These are phyloP conservation scores for Blennius ocellaris DNA, from an alignment of 2,113 vertebrate genomes.

Conservation along the genomic window DNA sequence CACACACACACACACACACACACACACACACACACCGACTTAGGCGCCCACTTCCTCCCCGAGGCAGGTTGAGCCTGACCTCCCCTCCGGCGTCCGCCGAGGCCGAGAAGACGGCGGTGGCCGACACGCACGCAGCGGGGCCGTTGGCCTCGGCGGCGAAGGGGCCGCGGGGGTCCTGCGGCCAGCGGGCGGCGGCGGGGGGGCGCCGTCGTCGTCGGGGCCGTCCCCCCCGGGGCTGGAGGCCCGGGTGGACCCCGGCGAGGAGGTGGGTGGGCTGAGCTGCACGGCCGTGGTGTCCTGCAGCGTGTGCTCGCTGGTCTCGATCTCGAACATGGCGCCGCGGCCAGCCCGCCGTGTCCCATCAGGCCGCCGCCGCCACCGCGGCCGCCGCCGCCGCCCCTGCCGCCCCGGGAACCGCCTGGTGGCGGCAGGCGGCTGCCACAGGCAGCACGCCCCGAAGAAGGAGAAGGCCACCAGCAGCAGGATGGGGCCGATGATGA, in stretches of 20 bases:
- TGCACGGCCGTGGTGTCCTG: constrained; percentile 96
- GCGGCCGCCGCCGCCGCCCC: too few species aligned
- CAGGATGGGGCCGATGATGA: constrained; percentile 91
- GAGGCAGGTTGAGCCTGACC: constrained; percentile 81
- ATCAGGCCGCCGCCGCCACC: constrained; percentile 85
- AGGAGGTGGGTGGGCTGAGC: constrained; percentile 93
- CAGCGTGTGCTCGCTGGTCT: constrained; percentile 95
- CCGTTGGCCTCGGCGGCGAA: constrained; percentile 81
- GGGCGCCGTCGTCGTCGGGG: constrained; percentile 33
- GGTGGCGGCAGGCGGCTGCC: constrained; percentile 90
- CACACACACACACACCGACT: not conserved
- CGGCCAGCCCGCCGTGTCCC: constrained; percentile 78
- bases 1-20: too few species aligned
- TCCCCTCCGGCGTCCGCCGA: constrained; percentile 70
- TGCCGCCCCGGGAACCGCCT: constrained; percentile 82
- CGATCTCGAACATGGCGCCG: constrained; percentile 90
- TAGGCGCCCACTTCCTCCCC: constrained; percentile 74
- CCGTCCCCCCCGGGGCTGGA: constrained; percentile 83
- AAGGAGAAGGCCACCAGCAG: constrained; percentile 89
- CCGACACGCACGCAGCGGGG: constrained; percentile 46
- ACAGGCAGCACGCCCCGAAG: constrained; percentile 91
- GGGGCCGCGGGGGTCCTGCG: constrained; percentile 66
- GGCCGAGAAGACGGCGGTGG: constrained; percentile 70
- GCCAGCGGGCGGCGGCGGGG: too few species aligned
- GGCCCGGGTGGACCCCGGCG: constrained; percentile 87